Conservation (phyloP, 92 coral and sea anemone species). For the Bergia sp. region DNA sequence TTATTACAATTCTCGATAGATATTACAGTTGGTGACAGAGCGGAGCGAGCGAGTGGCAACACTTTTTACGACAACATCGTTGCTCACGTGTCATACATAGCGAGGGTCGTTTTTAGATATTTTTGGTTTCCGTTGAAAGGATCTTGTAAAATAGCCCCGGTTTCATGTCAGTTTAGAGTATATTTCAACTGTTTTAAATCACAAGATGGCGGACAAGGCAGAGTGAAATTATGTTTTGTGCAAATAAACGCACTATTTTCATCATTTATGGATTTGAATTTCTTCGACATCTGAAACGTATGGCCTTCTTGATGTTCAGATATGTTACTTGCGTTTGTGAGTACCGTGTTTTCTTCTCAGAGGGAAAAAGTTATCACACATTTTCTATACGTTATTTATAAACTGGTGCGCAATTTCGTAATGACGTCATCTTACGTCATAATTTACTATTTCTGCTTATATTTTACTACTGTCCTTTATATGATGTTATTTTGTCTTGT, state of each 20-base stretch:
- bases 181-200: constrained; percentile 14
- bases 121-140: background rate
- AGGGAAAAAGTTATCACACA: constrained; percentile 10
- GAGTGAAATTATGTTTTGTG: too few species aligned
- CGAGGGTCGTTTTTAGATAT: background rate
- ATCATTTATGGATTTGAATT: constrained; percentile 2
- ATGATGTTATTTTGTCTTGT: constrained; percentile 15
- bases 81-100: constrained; percentile 19
- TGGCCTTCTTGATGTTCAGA: constrained; percentile 15
- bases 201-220: constrained; percentile 16
- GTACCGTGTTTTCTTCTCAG: constrained; percentile 15
- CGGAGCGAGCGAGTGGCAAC: constrained; percentile 20
- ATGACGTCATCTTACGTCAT: constrained; percentile 13
- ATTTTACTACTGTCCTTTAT: constrained; percentile 15
- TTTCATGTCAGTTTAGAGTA: constrained; percentile 16
- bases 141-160: constrained; percentile 19
- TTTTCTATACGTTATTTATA: constrained; percentile 10
- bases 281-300: constrained; percentile 6
- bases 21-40: constrained; percentile 10
- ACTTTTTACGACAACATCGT: constrained; percentile 14
- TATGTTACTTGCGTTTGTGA: constrained; percentile 10
- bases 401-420: constrained; percentile 19
- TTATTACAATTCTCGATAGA: constrained; percentile 15
- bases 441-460: constrained; percentile 14
- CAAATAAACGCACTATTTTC: constrained; percentile 16